Base-by-base conservation (phyloP, 92 coral and sea anemone species). In the Parazoanthus atlanticus region DNA sequence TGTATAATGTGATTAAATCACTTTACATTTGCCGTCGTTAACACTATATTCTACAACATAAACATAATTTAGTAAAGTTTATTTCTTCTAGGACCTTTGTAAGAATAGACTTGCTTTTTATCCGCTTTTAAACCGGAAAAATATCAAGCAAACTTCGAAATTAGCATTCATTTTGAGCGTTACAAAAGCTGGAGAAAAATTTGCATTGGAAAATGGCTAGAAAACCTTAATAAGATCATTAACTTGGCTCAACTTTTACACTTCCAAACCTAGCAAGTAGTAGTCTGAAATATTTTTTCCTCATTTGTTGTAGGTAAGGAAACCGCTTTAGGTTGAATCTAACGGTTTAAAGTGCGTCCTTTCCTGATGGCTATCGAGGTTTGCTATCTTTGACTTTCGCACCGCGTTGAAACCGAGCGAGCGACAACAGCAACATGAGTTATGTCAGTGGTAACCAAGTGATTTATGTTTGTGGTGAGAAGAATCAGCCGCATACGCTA, bases 381-480 rank as follows among this genome's bases (percentile, higher is more conserved):
- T 8, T 26, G 46, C 47, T 31, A 46, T n/a, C 61, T 43, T 78
- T 43, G 36, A 49, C 36, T 78, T 78, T 52, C 6, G 66, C 66
- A 78, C 38, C 38, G 38, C 21, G 11, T 46, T 78, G 64, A 43
- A 43, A 13, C 25, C 23, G 15, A 28, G 47, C 2, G 34, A 6
- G 47, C n/a, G 33, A 34, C 1, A 28, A 26, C 41, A 65, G n/a
- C 58, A 36, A 9, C 49, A 70, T 84, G 87, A 46, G 29, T 31
- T 84, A 43, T 3, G 29, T 17, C 6, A 29, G 69, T 3, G 36
- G 73, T n/a, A 86, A 90, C 47, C 89, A 81, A 61, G 40, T 89
- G 86, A 82, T 92, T 40, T 92, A 86, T 77, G 90, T 92, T 0
- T 92, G 94, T 47, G 94, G 94, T 2, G 94, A 92, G 32, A 88